Base-by-base conservation (phyloP, 2,888 invertebrate species). In the Agonum fuliginosum region DNA sequence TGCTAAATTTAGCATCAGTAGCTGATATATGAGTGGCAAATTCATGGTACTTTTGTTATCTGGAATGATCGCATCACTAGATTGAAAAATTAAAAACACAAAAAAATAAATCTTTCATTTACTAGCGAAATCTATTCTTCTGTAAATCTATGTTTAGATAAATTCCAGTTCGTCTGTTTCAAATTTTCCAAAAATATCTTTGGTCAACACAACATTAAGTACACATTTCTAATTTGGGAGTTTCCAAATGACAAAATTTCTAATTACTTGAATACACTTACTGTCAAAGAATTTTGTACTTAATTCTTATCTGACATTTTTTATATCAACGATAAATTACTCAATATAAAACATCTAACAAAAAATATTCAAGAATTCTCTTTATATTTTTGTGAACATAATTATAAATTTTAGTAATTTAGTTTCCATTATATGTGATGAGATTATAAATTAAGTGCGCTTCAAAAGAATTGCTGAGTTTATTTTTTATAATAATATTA, bases 161-260 rank as follows among this genome's bases (percentile, higher is more conserved):
- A 67, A 67, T 67, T 67, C 67, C 41, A 41, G 67, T 41, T 4
- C 6, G 67, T 67, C 41, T 37, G 12, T 14, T 41, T 20, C 10
- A 67, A 67, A 67, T 41, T 67, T 3, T 41, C 41, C 67, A 37
- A 67, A 67, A 67, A 67, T 67, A 67, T 41, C 8, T 20, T 20
- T 6, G 2, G 2, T n/a, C n/a, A n/a, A n/a, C n/a, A n/a, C n/a
- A n/a, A 2, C 12, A 12, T 37, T n/a, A 37, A 37, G 8, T 12
- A 8, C n/a, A 3, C 10, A 2, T 37, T 37, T 37, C 37, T n/a
- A 8, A n/a, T 37, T 10, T n/a, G n/a, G n/a, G 37, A 37, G n/a
- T 10, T 10, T n/a, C n/a, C 10, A 37, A 37, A 37, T 37, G 3
- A 37, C 37, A 37, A 12, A 37, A 37, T 10, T 37, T n/a, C 4